Evolutionary conservation across 23 tunicate genomes (phyloP).

Genomic region (Pegea sp.): DNA sequence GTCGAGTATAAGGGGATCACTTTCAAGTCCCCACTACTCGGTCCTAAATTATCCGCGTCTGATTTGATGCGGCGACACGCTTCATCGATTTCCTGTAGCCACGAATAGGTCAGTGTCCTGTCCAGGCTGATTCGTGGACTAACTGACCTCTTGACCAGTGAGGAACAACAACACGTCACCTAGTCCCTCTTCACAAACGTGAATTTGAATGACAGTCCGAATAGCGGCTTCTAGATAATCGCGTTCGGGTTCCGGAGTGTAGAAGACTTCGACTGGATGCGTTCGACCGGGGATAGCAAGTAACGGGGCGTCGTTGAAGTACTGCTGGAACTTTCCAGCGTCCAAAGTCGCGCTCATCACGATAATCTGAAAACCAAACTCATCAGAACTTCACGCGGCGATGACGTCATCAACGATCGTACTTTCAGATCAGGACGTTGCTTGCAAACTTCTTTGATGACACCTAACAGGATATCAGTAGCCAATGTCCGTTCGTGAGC

Average conservation of each 20-base stretch:
- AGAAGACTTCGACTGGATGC: conserved; percentile 90
- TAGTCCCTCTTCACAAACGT: conserved; percentile 77
- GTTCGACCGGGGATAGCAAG: conserved; percentile 91
- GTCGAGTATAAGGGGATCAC: conserved; percentile 90
- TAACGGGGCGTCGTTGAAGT: conserved; percentile 87
- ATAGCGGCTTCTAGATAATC: conserved; percentile 96
- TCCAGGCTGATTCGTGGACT: not conserved
- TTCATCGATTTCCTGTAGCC: conserved; percentile 81
- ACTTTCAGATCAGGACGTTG: conserved; percentile 94
- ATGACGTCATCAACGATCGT: not conserved
- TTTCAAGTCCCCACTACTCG: conserved; percentile 75
- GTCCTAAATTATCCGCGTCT: conserved; percentile 81
- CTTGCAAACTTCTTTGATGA: conserved; percentile 70
- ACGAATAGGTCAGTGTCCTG: not conserved
- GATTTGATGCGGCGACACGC: conserved; percentile 77
- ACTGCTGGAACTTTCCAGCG: conserved; percentile 89
- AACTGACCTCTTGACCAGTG: conserved; percentile 80
- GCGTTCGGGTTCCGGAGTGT: conserved; percentile 94
- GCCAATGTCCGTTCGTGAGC: conserved; percentile 97
- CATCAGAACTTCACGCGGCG: not conserved
- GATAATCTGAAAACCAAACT: conserved; percentile 22
- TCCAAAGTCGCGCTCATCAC: conserved; percentile 98
- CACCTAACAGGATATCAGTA: conserved; percentile 91
- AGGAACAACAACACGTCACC: conserved; percentile 87
- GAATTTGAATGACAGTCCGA: conserved; percentile 90